Conservation (phyloP, 1,140 invertebrate species). For the Nymphalis io region DNA sequence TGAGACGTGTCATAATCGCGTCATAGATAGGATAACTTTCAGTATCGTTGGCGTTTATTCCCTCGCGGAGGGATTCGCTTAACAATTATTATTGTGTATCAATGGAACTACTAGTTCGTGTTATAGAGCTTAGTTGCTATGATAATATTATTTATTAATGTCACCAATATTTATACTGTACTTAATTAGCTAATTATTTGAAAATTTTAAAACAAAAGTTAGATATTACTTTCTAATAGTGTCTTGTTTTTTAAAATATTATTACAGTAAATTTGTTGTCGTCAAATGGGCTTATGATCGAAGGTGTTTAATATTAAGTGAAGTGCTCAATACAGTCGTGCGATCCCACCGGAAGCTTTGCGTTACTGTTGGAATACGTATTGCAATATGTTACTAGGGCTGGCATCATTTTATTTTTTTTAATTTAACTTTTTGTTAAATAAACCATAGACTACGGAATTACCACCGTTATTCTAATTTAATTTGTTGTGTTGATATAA, state of each 20-base stretch:
- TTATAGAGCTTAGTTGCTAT: background rate
- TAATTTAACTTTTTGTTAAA: background rate
- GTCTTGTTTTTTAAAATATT: too few relatives aligned
- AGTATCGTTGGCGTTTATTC: slow-evolving; percentile 33
- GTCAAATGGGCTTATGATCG: slow-evolving; percentile 3
- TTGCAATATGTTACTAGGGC: slow-evolving; percentile 44
- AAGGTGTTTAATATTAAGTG: slow-evolving; percentile 33
- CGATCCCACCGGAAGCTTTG: slow-evolving; percentile 59
- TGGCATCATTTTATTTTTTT: slow-evolving; percentile 4
- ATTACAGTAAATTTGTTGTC: background rate
- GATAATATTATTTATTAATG: background rate
- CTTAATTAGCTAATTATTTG: too few relatives aligned
- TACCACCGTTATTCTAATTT: too few relatives aligned
- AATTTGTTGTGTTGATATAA: too few relatives aligned
- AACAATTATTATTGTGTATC: background rate
- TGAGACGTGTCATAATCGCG: background rate
- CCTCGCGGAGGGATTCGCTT: background rate
- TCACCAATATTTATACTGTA: background rate
- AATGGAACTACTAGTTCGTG: background rate
- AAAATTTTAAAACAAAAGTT: too few relatives aligned
- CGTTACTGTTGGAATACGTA: slow-evolving; percentile 62
- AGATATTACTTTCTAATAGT: too few relatives aligned
- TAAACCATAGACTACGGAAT: too few relatives aligned
- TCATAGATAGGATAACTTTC: slow-evolving; percentile 53
- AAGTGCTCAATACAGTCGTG: slow-evolving; percentile 38